Evolutionary conservation across 2,113 vertebrate genomes (phyloP), one percentile per base, ranked within the genome.

Genomic region (Fregetta grallaria): DNA sequence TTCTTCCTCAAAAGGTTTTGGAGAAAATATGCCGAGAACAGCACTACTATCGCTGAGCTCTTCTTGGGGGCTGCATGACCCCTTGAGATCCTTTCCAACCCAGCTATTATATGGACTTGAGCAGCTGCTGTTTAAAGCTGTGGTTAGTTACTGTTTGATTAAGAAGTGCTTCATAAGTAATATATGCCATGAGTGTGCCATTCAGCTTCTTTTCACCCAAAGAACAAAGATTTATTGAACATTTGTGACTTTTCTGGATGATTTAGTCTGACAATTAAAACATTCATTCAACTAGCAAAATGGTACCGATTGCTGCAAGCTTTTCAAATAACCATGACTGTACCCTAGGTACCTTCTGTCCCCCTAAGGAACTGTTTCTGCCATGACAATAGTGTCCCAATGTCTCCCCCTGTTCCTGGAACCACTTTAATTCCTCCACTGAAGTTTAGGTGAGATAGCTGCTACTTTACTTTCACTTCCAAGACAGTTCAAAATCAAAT

Each of bases 271-370:
- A 34, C 36, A 70, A 23, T 9, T 45, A 34, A 86, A 94, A 50
- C 32, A 63, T 62, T 27, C 5, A 58, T 78, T 84, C 45, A 58
- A 0, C 34, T 76, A 62, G 40, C 26, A 84, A 63, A 85, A 74
- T 0, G 5, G 13, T 68, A 26, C n/a, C 0, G 0, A 9, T 25
- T 74, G 13, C 66, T 86, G 44, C n/a, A 75, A 63, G 22, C 13
- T 56, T 45, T 87, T 77, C 34, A 62, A 55, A 84, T 50, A 12
- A 26, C 12, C 23, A 20, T 5, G 23, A 5, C 20, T 61, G 44
- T 75, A 59, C 27, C 34, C 32, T 32, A 5, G 17, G 38, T 50
- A 42, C 26, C 10, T 29, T 55, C 50, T 55, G 13, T 82, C 16
- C 23, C 25, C 20, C 26, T 63, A 20, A 49, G 34, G 30, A 53